These are phyloP conservation scores for Aethina tumida DNA, from an alignment of 1,140 invertebrate species.

Conservation along the genomic window DNA sequence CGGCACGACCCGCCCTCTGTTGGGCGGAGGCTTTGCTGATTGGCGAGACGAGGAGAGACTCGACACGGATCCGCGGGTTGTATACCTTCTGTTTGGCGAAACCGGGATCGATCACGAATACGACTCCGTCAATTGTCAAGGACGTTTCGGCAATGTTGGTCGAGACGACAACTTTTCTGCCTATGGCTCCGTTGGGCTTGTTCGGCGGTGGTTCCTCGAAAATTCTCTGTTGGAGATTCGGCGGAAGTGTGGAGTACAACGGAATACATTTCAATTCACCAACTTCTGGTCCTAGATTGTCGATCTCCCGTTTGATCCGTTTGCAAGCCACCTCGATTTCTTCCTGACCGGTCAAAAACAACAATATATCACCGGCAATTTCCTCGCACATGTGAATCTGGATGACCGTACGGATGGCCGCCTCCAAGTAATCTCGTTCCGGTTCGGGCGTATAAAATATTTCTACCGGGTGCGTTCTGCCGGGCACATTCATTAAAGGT, in stretches of 20 bases:
- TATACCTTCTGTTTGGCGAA: slow-evolving; percentile 99
- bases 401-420: slow-evolving; percentile 95
- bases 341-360: slow-evolving; percentile 91
- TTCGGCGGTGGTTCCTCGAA: slow-evolving; percentile 93
- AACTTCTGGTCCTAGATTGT: slow-evolving; percentile 92
- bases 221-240: slow-evolving; percentile 94
- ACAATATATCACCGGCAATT: slow-evolving; percentile 47
- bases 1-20: slow-evolving; percentile 94
- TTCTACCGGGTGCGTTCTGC: slow-evolving; percentile 91
- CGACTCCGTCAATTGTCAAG: slow-evolving; percentile 98
- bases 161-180: slow-evolving; percentile 93
- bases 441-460: slow-evolving; percentile 99
- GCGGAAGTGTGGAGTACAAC: slow-evolving; percentile 95
- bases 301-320: slow-evolving; percentile 91
- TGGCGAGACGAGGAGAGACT: slow-evolving; percentile 93
- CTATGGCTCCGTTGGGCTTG: slow-evolving; percentile 88
- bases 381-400: slow-evolving; percentile 99
- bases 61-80: slow-evolving; percentile 94
- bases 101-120: slow-evolving; percentile 99
- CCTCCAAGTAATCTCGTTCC: slow-evolving; percentile 96
- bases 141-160: slow-evolving; percentile 99
- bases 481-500: slow-evolving; percentile 97
- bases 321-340: slow-evolving; percentile 99
- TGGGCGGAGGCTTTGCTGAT: slow-evolving; percentile 99
- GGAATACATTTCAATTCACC: slow-evolving; percentile 98